Percentiles rank a stretch among this genome's conserved stretches.
Evolutionary conservation across 1,140 invertebrate genomes (phyloP).

Genomic region (Habropoda laboriosa): DNA sequence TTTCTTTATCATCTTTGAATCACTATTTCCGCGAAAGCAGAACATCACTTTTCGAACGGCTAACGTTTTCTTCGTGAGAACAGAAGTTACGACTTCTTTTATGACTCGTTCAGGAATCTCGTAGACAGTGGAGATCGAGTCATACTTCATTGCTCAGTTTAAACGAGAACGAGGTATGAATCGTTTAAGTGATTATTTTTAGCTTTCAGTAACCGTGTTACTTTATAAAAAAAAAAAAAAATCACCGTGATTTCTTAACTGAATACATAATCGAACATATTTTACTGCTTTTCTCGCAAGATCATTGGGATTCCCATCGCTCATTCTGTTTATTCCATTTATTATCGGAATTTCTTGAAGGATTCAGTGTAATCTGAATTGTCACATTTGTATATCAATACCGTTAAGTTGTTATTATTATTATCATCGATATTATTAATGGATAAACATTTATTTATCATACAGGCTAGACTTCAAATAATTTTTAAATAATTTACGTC

Average conservation of each 20-base stretch:
- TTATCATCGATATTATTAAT: no score
- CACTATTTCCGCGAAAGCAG: neutral
- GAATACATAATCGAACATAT: neutral
- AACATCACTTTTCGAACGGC: neutral
- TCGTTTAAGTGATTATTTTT: neutral
- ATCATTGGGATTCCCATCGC: no score
- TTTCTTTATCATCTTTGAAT: no score
- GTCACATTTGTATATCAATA: no score
- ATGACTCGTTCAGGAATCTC: neutral
- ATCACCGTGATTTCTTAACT: neutral
- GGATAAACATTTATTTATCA: no score
- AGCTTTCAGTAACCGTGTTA: neutral
- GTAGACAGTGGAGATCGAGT: neutral
- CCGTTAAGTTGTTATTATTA: no score
- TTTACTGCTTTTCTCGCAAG: no score
- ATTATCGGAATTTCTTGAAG: neutral
- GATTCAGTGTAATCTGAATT: neutral
- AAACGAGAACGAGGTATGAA: neutral
- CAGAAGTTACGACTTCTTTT: neutral
- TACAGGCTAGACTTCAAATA: no score
- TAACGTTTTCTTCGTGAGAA: neutral
- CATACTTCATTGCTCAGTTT: neutral
- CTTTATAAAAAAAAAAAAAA: no score
- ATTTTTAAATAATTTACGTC: no score
- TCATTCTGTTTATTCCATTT: no score